Percentiles rank a stretch among this genome's conserved stretches.
phyloP scores from a whole-genome alignment of 2,888 invertebrate genomes.

The Eurois occulta region DNA sequence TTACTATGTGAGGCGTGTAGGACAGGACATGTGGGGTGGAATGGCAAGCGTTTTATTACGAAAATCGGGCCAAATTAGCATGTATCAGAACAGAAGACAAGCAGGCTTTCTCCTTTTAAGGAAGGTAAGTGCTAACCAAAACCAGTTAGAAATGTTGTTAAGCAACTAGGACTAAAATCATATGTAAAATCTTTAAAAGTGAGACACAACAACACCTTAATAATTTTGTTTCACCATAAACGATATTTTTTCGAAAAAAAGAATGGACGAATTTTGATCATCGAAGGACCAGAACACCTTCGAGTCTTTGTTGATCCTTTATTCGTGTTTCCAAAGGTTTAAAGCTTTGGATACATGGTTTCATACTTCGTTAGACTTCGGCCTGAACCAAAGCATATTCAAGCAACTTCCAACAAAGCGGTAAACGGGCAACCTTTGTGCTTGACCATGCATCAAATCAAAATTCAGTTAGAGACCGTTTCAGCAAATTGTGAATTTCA shows the following conservation, averaged over 20 bases:
- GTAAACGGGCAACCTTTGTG: background rate
- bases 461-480: conserved; percentile 10
- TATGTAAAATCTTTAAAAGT: conserved; percentile 14
- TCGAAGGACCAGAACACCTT: background rate
- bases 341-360: background rate
- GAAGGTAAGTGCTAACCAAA: conserved; percentile 12
- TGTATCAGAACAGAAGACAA: conserved; percentile 6
- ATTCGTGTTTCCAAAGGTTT: too few relatives aligned
- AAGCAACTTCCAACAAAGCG: conserved; percentile 1
- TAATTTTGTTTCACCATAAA: conserved; percentile 20
- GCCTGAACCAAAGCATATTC: background rate
- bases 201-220: conserved; percentile 15
- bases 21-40: background rate
- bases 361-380: background rate
- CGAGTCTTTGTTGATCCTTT: background rate
- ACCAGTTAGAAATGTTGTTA: conserved; percentile 11
- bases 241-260: background rate
- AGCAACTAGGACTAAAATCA: conserved; percentile 9
- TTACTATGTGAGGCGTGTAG: conserved; percentile 19
- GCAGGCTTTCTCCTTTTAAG: background rate
- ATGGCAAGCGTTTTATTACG: conserved; percentile 30
- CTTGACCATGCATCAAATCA: conserved; percentile 13
- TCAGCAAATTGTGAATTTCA: conserved; percentile 36
- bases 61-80: background rate
- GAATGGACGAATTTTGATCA: background rate